These are phyloP conservation scores for Ciconia nigra DNA, from an alignment of 2,797 vertebrate species.

Conservation along the genomic window DNA sequence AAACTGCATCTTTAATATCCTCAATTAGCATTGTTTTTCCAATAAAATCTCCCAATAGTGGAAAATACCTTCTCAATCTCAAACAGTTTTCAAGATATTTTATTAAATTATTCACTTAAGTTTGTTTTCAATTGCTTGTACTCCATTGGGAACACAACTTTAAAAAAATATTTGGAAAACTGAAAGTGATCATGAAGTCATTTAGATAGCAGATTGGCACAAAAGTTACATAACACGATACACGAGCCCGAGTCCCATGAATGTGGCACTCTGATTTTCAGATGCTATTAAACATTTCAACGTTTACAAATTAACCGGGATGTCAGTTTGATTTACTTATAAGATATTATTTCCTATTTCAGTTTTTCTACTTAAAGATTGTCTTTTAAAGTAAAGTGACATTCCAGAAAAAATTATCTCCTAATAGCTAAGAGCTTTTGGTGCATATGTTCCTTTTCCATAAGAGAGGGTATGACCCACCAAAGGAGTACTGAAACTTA, in stretches of 20 bases:
- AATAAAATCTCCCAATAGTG: neutral
- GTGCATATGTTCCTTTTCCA: neutral
- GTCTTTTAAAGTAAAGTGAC: neutral
- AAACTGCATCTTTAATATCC: neutral
- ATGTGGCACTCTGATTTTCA: neutral
- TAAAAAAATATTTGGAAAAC: neutral
- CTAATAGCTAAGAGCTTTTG: neutral
- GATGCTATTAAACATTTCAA: neutral
- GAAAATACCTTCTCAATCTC: neutral
- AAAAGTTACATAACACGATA: neutral
- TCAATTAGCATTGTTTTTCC: neutral
- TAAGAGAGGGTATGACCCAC: neutral
- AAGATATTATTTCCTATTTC: neutral
- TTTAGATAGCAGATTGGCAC: neutral
- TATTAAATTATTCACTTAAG: neutral
- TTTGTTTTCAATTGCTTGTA: neutral
- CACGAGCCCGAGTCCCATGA: neutral
- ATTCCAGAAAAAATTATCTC: neutral
- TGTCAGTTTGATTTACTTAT: neutral
- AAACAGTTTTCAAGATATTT: neutral
- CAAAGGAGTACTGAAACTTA: neutral
- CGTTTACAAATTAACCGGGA: neutral
- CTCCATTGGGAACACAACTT: neutral
- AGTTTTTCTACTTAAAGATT: neutral
- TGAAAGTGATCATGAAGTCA: neutral